Base-by-base conservation (phyloP, 2,113 vertebrate species). In the Steatornis caripensis region DNA sequence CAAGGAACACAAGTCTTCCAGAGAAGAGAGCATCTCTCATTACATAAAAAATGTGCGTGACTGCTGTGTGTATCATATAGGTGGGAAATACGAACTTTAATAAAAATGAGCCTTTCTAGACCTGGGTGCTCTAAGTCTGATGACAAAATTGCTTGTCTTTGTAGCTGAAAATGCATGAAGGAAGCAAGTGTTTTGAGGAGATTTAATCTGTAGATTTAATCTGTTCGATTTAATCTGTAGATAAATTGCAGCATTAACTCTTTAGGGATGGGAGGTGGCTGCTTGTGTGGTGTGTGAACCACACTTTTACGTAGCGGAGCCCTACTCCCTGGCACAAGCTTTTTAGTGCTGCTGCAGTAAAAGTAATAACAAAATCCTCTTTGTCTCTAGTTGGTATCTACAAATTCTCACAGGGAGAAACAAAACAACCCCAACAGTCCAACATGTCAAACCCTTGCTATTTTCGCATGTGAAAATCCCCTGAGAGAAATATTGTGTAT, bases 401-500 rank as follows among this genome's bases (percentile, higher is more conserved):
- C 74, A 85, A 93, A 91, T 96, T 97, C 91, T 97, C 77, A 84
- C 69, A 92, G 80, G 66, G 54, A 94, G 92, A 96, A 95, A 96
- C 90, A 96, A 97, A 94, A 88, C 90, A 93, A 4, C 2, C 72
- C 34, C 79, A 95, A 93, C 88, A 93, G 75, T 74, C 94, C 91
- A 72, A 84, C 89, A 89, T 82, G 84, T 89, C 92, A 93, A 91
- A 90, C 89, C 26, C 89, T 92, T 8, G 0, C 84, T 91, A 80
- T 78, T 95, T 97, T 97, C 29, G 0, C 87, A 95, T 91, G 95
- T 95, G 91, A 97, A 97, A 95, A 95, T 96, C 94, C 84, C 51
- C 61, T 54, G 84, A 94, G 95, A 93, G 96, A 95, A 97, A 97
- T 96, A 84, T 87, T 84, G 89, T 95, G 84, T 92, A 89, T 97